These are phyloP conservation scores for Chrysomela aeneicollis DNA, from an alignment of 2,888 invertebrate species.

Conservation along the genomic window DNA sequence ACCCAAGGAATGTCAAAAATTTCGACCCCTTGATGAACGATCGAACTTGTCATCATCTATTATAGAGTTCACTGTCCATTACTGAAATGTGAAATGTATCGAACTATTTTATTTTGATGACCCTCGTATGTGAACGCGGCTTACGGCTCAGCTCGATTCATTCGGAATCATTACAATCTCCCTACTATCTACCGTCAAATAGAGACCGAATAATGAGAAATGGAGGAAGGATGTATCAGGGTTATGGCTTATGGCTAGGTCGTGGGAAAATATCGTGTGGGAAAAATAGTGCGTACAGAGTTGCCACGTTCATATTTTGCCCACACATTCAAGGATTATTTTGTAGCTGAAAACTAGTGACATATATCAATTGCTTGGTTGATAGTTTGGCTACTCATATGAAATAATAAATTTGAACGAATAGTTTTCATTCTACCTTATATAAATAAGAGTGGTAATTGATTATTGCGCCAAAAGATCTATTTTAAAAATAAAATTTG, in stretches of 20 bases:
- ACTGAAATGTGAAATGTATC: too few relatives aligned
- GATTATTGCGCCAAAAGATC: too few relatives aligned
- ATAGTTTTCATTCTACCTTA: too few relatives aligned
- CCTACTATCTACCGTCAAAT: conserved; percentile 8
- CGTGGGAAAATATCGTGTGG: conserved; percentile 84
- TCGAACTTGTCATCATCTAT: too few relatives aligned
- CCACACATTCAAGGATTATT: background rate
- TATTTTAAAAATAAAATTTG: too few relatives aligned
- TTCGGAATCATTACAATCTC: background rate
- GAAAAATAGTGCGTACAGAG: conserved; percentile 65
- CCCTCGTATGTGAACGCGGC: background rate
- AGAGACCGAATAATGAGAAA: conserved; percentile 11
- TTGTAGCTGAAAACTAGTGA: conserved; percentile 14
- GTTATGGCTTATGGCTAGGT: conserved; percentile 76
- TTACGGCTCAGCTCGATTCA: background rate
- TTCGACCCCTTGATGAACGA: too few relatives aligned
- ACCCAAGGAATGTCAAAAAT: too few relatives aligned
- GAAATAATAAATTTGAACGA: too few relatives aligned
- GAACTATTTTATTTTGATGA: background rate
- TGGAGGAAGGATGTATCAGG: conserved; percentile 70
- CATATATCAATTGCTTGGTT: too few relatives aligned
- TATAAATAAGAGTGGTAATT: too few relatives aligned
- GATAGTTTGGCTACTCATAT: too few relatives aligned
- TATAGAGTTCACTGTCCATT: too few relatives aligned
- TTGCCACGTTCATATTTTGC: background rate